Evolutionary conservation across 2,797 vertebrate genomes (phyloP).

Genomic region (Alectoris magna): DNA sequence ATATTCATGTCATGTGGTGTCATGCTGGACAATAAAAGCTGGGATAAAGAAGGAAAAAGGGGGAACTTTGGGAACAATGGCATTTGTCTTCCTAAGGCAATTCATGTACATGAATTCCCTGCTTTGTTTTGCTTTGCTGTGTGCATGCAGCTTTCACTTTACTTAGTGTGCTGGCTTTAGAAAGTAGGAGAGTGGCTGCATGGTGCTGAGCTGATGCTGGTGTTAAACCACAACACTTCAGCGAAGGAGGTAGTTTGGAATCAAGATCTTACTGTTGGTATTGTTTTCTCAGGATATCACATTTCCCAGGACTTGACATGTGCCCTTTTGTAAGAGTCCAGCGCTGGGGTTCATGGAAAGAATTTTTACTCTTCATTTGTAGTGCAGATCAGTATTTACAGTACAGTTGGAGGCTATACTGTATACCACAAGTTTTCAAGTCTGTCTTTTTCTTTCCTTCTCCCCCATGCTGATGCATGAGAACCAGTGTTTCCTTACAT

Average conservation of each 20-base stretch:
- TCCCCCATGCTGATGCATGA: not conserved
- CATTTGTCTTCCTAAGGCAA: not conserved
- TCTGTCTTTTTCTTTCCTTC: not conserved
- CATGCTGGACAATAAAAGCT: not conserved
- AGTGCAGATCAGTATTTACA: accelerated
- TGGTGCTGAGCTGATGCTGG: not conserved
- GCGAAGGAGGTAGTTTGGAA: not conserved
- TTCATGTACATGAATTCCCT: not conserved
- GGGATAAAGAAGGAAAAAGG: not conserved
- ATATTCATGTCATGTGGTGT: not conserved
- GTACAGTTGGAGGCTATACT: accelerated
- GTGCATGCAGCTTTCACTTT: not conserved
- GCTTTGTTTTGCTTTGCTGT: not conserved
- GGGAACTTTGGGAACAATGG: not conserved
- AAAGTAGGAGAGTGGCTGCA: not conserved
- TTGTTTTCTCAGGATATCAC: not conserved
- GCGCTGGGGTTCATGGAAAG: not conserved
- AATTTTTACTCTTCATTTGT: not conserved
- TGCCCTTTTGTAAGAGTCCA: not conserved
- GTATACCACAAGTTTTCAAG: not conserved
- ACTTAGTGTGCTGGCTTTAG: not conserved
- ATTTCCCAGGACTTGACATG: not conserved
- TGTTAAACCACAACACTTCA: not conserved
- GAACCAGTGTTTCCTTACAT: not conserved
- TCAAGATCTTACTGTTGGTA: not conserved